Conservation (phyloP, 1,140 invertebrate genomes). For the Ladona fulva region DNA sequence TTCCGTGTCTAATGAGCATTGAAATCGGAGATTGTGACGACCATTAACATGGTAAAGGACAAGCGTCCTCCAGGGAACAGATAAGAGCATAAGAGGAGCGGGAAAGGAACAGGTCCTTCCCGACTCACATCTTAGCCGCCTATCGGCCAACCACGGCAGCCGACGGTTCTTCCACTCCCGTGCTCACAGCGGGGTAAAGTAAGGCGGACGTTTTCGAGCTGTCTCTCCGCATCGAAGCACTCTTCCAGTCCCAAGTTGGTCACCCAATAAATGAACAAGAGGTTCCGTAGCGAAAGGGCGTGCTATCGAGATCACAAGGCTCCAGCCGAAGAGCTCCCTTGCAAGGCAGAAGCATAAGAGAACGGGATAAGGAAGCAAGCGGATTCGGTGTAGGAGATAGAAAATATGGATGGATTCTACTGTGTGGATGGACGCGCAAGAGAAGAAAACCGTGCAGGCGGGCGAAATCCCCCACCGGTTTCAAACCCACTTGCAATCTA, state of each 20-base stretch:
- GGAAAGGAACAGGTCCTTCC: background rate
- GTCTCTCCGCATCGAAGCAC: background rate
- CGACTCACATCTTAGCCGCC: background rate
- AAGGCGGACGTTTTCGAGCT: background rate
- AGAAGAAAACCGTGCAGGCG: no score
- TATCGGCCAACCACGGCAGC: background rate
- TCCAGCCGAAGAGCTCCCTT: no score
- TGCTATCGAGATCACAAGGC: background rate
- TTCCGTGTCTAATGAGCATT: background rate
- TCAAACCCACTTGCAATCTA: no score
- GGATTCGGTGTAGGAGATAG: no score
- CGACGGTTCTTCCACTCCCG: background rate
- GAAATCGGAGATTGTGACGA: background rate
- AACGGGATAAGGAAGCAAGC: no score
- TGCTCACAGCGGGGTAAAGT: background rate
- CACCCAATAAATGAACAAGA: conserved; percentile 9
- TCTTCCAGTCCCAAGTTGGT: background rate
- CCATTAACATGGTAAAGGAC: background rate
- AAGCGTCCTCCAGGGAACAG: background rate
- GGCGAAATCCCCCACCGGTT: no score
- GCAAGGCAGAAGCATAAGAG: no score
- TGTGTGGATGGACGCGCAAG: no score
- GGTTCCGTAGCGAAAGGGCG: background rate
- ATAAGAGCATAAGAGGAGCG: background rate
- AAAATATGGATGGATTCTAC: no score